Conservation (phyloP, 1,140 invertebrate genomes). For the Philotrypesis tridentata region DNA sequence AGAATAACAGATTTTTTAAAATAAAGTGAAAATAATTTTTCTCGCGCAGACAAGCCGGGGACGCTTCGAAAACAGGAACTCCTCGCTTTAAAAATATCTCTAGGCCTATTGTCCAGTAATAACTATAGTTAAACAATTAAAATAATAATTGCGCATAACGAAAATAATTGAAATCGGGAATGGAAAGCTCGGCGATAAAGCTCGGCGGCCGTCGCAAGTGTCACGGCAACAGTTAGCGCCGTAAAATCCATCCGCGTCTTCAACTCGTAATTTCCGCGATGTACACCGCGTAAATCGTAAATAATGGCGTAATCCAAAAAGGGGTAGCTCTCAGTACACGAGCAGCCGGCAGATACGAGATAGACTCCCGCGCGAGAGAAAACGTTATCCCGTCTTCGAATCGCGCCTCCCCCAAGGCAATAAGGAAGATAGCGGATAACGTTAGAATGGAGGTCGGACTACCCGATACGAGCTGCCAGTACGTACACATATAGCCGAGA, state of each 20-base stretch:
- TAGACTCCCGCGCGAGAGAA: not conserved
- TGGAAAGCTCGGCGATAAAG: not conserved
- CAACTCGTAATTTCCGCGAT: conserved; percentile 31
- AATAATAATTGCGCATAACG: too few relatives aligned
- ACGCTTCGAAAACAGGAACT: too few relatives aligned
- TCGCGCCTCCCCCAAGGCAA: conserved; percentile 23
- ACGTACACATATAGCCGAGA: not conserved
- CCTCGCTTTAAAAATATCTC: not conserved
- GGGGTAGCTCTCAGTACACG: conserved; percentile 6
- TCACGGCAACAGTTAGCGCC: not conserved
- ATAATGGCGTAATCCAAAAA: conserved; percentile 40
- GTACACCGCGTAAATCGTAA: conserved; percentile 23
- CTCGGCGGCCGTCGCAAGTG: not conserved
- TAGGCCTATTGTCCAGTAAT: not conserved
- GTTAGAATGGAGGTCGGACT: conserved; percentile 33
- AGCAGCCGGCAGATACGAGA: too few relatives aligned
- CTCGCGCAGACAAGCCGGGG: too few relatives aligned
- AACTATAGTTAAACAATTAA: conserved; percentile 27
- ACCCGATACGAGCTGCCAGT: not conserved
- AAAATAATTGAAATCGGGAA: not conserved
- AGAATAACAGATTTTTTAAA: not conserved
- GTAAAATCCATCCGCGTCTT: conserved; percentile 20
- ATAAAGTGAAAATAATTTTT: too few relatives aligned
- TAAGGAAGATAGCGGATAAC: conserved; percentile 36
- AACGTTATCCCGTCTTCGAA: conserved; percentile 30